Evolutionary conservation across 2,888 invertebrate genomes (phyloP), one percentile per base, ranked within the genome.

Genomic region (Laspeyria flexula): DNA sequence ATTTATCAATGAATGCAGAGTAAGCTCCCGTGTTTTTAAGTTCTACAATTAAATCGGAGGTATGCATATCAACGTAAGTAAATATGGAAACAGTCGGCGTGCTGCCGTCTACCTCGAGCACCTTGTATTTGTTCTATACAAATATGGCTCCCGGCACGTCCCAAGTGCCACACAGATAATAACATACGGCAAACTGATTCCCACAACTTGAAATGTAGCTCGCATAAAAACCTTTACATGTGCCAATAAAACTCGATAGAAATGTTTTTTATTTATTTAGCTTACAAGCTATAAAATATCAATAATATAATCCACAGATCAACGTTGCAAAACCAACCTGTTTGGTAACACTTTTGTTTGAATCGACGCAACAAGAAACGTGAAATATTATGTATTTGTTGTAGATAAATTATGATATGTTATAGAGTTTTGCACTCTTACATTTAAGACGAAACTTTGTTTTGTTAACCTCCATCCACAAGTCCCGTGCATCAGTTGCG

Each of bases 391-490:
- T 49, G 55, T 39, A 33, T 59, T 53, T 61, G 63, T 55, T 34
- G 52, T 51, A 44, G 39, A 60, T 70, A 58, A 60, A 60, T 61
- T 57, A 65, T 70, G 65, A 65, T 60, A 72, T 59, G 59, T 56
- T 65, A 63, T 62, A 72, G 60, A 69, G 70, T 77, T 83, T 79
- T 69, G 77, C 75, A 81, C 74, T 71, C 75, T 74, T n/a, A n/a
- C 71, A 63, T 73, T 75, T 75, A 74, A 83, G 79, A 81, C 70
- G 81, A 81, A 78, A 85, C 79, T 79, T 79, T 90, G 89, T 90
- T 90, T 82, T 90, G 79, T 83, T 91, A 90, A 90, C 89, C 90
- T 90, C 87, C 85, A 86, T 89, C 59, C 55, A 46, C 58, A 81
- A 79, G 79, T 74, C 79, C 73, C 75, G 76, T 72, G 70, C 81